Evolutionary conservation across 2,888 invertebrate genomes (phyloP).

Genomic region (Ellobium chinense): DNA sequence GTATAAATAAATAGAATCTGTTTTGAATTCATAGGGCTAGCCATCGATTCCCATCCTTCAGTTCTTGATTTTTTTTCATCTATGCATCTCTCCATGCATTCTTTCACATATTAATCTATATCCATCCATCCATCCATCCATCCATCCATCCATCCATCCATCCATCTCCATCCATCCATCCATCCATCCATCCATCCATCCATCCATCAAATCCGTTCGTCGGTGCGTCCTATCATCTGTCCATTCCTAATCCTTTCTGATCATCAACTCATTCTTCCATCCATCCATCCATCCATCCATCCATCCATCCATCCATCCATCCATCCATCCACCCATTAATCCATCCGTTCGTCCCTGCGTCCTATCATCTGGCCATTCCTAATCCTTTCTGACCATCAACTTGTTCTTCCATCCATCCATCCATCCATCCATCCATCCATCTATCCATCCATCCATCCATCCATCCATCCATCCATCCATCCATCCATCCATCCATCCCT

Average conservation of each 20-base stretch:
- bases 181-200: neutral
- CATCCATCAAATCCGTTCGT: neutral
- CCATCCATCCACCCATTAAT: neutral
- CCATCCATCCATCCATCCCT: no score
- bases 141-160: conserved; percentile 15
- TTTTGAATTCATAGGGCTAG: no score
- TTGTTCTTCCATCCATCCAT: neutral
- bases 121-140: conserved; percentile 5
- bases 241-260: no score
- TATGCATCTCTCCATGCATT: neutral
- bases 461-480: no score
- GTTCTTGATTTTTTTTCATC: neutral
- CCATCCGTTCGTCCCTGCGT: neutral
- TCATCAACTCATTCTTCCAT: no score
- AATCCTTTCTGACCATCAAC: neutral
- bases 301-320: neutral
- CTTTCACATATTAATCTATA: conserved; percentile 4
- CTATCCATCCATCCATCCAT: neutral
- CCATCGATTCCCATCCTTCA: no score
- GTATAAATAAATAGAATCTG: no score
- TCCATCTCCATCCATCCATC: conserved; percentile 21
- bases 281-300: neutral
- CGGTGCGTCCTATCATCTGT: no score
- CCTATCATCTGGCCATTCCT: neutral
- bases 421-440: neutral